phyloP scores from a whole-genome alignment of 2,888 invertebrate genomes.

The Hirtodrosophila cameraria region DNA sequence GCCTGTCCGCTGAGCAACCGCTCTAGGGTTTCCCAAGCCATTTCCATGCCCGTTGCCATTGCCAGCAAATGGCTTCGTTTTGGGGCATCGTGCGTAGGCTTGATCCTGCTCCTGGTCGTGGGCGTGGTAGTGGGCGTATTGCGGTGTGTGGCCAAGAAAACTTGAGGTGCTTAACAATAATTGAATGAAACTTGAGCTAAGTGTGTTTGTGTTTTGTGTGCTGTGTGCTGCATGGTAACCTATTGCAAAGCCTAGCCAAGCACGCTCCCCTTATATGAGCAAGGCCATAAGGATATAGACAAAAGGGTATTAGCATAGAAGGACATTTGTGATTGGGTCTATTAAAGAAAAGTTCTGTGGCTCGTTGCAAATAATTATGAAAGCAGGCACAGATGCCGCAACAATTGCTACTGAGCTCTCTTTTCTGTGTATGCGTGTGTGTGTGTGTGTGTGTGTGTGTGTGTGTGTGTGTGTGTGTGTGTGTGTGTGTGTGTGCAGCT shows the following conservation, averaged over 20 bases:
- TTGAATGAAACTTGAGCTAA: constrained; percentile 77
- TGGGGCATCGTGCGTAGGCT: too few species aligned
- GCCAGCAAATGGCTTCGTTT: constrained; percentile 59
- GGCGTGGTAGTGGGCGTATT: constrained; percentile 42
- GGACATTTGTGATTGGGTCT: constrained; percentile 65
- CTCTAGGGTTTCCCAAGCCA: neutral
- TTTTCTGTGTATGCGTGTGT: too few species aligned
- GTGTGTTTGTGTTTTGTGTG: constrained; percentile 34
- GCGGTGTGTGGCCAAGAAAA: constrained; percentile 70
- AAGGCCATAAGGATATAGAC: neutral
- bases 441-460: too few species aligned
- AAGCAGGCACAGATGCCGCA: constrained; percentile 34
- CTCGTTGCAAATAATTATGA: constrained; percentile 53
- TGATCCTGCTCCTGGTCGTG: neutral
- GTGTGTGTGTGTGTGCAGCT: too few species aligned
- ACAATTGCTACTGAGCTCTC: constrained; percentile 6
- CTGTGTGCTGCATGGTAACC: constrained; percentile 2
- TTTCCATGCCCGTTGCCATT: neutral
- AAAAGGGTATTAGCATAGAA: neutral
- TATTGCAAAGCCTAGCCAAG: constrained; percentile 2
- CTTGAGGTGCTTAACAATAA: constrained; percentile 78
- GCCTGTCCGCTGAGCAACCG: neutral
- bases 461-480: too few species aligned
- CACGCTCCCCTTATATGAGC: neutral
- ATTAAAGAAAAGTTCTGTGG: constrained; percentile 68